Conservation (phyloP, 2,797 vertebrate species). For the Molossus molossus region DNA sequence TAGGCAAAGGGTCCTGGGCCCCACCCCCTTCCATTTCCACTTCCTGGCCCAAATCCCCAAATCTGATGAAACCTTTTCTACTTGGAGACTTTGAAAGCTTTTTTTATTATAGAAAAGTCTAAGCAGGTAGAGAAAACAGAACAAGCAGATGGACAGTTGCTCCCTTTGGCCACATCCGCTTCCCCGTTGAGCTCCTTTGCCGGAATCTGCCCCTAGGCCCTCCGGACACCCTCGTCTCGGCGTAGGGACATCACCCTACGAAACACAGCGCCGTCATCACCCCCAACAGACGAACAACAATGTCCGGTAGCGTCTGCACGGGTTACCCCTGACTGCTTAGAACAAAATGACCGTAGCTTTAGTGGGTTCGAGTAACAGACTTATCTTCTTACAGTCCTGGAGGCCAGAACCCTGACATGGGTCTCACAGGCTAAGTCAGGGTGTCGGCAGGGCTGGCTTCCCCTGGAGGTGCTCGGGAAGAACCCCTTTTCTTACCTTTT, state of each 20-base stretch:
- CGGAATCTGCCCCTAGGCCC: rapidly evolving
- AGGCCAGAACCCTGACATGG: neutral
- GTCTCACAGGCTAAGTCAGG: neutral
- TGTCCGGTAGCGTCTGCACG: neutral
- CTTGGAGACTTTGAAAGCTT: neutral
- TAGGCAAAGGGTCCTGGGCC: neutral
- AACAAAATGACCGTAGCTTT: neutral
- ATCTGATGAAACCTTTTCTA: neutral
- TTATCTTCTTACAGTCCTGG: too few relatives aligned
- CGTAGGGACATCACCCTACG: rapidly evolving
- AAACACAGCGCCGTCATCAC: rapidly evolving
- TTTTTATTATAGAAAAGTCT: neutral
- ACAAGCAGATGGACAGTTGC: rapidly evolving
- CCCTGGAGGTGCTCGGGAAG: too few relatives aligned
- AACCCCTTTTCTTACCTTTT: rapidly evolving
- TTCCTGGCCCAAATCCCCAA: neutral
- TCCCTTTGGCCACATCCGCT: rapidly evolving
- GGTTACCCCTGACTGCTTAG: rapidly evolving
- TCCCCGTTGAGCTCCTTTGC: neutral
- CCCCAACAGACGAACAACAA: rapidly evolving
- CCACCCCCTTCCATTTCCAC: neutral
- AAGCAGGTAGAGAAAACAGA: neutral
- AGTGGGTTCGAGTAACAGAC: neutral
- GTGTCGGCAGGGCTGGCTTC: neutral
- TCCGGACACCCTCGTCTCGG: neutral